Evolutionary conservation across 2,888 invertebrate genomes (phyloP).

Genomic region (Artemia sp.): DNA sequence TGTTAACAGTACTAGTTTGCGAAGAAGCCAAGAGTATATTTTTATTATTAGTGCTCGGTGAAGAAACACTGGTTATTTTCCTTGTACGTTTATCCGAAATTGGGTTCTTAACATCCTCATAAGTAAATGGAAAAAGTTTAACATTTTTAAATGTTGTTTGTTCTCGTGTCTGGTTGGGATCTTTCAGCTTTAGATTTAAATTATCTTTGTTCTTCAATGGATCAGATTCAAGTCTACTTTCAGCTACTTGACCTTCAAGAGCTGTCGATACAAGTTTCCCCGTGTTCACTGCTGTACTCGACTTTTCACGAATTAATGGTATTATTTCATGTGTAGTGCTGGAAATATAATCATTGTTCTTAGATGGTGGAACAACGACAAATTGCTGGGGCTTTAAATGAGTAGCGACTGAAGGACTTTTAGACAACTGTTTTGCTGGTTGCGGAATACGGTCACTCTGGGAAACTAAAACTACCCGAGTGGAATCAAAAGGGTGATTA

Average conservation of each 20-base stretch:
- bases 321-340: background rate
- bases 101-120: background rate
- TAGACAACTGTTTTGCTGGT: background rate
- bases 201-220: too few species aligned
- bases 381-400: background rate
- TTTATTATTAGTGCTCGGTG: too few species aligned
- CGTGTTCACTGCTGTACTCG: too few species aligned
- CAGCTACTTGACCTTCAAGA: too few species aligned
- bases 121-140: constrained; percentile 7
- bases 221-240: too few species aligned
- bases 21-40: too few species aligned
- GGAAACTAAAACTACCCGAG: background rate
- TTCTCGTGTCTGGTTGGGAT: background rate
- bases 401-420: background rate
- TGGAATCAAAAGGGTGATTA: background rate
- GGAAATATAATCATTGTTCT: background rate
- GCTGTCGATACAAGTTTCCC: too few species aligned
- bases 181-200: too few species aligned
- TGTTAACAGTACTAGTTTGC: too few species aligned
- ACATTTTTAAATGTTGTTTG: background rate
- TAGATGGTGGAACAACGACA: background rate
- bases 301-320: background rate
- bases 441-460: background rate
- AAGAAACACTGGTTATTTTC: too few species aligned
- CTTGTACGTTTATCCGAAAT: background rate